A percentile compares a stretch with the other conserved stretches of the same genome.
These are phyloP conservation scores for Mythimna impura DNA, from an alignment of 2,888 invertebrate genomes.

Conservation along the genomic window DNA sequence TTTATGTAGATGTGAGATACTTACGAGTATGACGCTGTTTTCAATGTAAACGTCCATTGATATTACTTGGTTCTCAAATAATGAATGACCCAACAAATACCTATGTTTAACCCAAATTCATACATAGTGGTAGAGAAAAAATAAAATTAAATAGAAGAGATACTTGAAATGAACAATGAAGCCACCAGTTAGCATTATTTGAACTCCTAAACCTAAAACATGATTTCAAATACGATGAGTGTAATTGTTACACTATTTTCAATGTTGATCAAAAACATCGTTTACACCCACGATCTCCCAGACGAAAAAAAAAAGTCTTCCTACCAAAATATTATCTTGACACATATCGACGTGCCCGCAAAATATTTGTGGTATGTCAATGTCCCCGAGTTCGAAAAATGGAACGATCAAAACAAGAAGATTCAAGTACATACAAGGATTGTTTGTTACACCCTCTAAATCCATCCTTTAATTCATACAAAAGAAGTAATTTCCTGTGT, in stretches of 20 bases:
- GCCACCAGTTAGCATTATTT: not conserved
- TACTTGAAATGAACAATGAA: not conserved
- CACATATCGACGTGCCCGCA: slow-evolving; percentile 11
- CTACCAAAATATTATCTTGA: slow-evolving; percentile 14
- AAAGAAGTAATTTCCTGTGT: slow-evolving; percentile 60
- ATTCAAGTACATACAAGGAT: slow-evolving; percentile 38
- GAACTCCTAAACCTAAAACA: not conserved
- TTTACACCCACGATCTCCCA: slow-evolving; percentile 18
- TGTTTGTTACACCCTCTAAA: slow-evolving; percentile 35
- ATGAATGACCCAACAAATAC: slow-evolving; percentile 1
- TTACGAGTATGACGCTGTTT: slow-evolving; percentile 5
- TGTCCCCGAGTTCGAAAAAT: slow-evolving; percentile 8
- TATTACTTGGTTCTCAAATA: slow-evolving; percentile 10
- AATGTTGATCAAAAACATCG: slow-evolving; percentile 3
- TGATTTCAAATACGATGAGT: not conserved
- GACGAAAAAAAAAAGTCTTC: slow-evolving; percentile 3
- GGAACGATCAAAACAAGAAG: slow-evolving; percentile 21
- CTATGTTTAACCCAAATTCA: not conserved
- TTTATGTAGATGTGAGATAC: slow-evolving; percentile 32
- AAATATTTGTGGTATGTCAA: slow-evolving; percentile 16
- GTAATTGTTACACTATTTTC: not conserved
- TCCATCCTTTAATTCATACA: slow-evolving; percentile 58
- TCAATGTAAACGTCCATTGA: slow-evolving; percentile 22
- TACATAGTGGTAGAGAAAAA: not conserved
- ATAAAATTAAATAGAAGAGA: not conserved